Percentiles rank a stretch among this genome's conserved stretches.
Evolutionary conservation across 2,113 vertebrate genomes (phyloP).

Genomic region (Siniperca knerii): DNA sequence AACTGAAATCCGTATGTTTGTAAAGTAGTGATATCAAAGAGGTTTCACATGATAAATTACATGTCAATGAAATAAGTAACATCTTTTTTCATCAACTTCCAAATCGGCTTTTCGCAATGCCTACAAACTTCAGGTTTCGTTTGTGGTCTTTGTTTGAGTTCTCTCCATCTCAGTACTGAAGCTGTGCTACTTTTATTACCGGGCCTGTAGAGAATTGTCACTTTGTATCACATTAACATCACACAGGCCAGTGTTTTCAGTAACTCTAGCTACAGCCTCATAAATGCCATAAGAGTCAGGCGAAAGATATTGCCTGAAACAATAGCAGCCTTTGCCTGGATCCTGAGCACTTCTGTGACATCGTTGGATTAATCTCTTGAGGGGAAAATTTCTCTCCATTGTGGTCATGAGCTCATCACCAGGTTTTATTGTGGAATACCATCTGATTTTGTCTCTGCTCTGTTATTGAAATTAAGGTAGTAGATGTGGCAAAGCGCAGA

Average conservation of each 20-base stretch:
- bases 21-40: constrained; percentile 50
- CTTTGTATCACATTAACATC: constrained; percentile 64
- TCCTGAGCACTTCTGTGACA: constrained; percentile 43
- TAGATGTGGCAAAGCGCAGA: constrained; percentile 19
- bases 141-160: constrained; percentile 25
- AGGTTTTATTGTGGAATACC: constrained; percentile 51
- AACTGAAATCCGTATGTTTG: constrained; percentile 35
- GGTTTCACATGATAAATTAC: constrained; percentile 36
- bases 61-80: constrained; percentile 35
- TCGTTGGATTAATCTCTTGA: constrained; percentile 53
- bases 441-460: constrained; percentile 43
- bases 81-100: constrained; percentile 27
- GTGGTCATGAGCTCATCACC: constrained; percentile 59
- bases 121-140: constrained; percentile 29
- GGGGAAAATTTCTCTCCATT: constrained; percentile 26
- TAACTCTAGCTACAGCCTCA: constrained; percentile 55
- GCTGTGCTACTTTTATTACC: constrained; percentile 29
- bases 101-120: background rate
- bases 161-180: background rate
- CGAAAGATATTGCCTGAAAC: constrained; percentile 60
- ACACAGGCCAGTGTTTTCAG: constrained; percentile 56
- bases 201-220: constrained; percentile 58
- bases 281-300: constrained; percentile 52
- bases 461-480: constrained; percentile 46
- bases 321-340: constrained; percentile 46